phyloP scores from a whole-genome alignment of 1,140 invertebrate species.

The Uloborus diversus region DNA sequence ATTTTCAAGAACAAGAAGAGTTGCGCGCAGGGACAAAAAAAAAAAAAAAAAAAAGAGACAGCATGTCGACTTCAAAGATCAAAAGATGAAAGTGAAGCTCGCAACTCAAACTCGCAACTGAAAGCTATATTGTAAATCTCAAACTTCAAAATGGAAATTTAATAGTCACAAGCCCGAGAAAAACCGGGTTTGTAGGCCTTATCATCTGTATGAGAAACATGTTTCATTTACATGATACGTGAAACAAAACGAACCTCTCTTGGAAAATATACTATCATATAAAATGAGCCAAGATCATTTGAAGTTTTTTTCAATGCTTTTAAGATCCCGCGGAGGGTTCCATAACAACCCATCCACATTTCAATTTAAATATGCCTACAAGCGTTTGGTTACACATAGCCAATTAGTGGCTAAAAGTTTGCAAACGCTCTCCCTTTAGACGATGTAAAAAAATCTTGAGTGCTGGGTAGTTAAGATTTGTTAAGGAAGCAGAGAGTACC shows the following conservation, averaged over 20 bases:
- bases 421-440: neutral
- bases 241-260: neutral
- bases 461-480: neutral
- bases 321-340: slow-evolving; percentile 62
- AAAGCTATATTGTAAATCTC: neutral
- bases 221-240: neutral
- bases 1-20: slow-evolving; percentile 18
- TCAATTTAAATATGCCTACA: slow-evolving; percentile 61
- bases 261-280: slow-evolving; percentile 59
- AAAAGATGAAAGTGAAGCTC: slow-evolving; percentile 25
- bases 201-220: slow-evolving; percentile 19
- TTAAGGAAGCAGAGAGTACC: neutral
- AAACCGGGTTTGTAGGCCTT: slow-evolving; percentile 49
- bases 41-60: neutral
- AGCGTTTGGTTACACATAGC: neutral
- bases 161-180: neutral
- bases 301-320: slow-evolving; percentile 64
- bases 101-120: neutral
- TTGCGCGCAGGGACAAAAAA: slow-evolving; percentile 9
- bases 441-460: neutral
- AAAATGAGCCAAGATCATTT: slow-evolving; percentile 65
- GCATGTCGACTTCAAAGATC: neutral
- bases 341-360: slow-evolving; percentile 65
- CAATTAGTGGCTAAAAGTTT: neutral
- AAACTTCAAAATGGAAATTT: neutral